These are phyloP conservation scores for Dasyurus viverrinus DNA, from an alignment of 2,113 vertebrate genomes.

Conservation along the genomic window DNA sequence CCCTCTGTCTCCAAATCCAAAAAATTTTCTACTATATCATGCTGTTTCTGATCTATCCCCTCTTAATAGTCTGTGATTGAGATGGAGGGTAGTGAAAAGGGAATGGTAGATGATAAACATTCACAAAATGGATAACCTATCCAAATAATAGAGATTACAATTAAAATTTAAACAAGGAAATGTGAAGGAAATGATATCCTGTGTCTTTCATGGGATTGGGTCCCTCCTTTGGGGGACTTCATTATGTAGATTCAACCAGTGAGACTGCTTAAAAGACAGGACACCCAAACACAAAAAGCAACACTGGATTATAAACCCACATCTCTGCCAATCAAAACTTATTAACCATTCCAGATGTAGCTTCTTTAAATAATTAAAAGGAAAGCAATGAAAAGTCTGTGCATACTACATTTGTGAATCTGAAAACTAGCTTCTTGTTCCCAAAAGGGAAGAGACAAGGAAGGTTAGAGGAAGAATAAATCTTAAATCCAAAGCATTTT, in stretches of 20 bases:
- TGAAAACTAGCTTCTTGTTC: slow-evolving; percentile 31
- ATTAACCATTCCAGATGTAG: background rate
- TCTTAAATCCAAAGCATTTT: background rate
- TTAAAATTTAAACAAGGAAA: background rate
- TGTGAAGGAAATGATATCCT: background rate
- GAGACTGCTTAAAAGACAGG: background rate
- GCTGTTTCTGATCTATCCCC: background rate
- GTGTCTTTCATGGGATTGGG: background rate
- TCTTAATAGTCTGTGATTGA: background rate
- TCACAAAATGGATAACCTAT: background rate
- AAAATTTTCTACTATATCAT: background rate
- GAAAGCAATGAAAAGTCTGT: background rate
- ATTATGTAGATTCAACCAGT: background rate
- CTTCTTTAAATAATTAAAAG: background rate
- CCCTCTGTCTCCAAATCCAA: background rate
- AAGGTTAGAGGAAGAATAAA: background rate
- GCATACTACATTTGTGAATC: background rate
- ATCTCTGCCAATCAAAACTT: background rate
- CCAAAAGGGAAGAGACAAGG: slow-evolving; percentile 4
- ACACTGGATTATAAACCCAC: background rate
- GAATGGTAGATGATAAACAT: background rate
- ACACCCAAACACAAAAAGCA: background rate
- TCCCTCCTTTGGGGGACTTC: background rate
- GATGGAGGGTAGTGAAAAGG: background rate
- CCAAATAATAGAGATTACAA: fast-evolving